Base-by-base conservation (phyloP, 2,888 invertebrate genomes). In the Ornithoptera priamus region DNA sequence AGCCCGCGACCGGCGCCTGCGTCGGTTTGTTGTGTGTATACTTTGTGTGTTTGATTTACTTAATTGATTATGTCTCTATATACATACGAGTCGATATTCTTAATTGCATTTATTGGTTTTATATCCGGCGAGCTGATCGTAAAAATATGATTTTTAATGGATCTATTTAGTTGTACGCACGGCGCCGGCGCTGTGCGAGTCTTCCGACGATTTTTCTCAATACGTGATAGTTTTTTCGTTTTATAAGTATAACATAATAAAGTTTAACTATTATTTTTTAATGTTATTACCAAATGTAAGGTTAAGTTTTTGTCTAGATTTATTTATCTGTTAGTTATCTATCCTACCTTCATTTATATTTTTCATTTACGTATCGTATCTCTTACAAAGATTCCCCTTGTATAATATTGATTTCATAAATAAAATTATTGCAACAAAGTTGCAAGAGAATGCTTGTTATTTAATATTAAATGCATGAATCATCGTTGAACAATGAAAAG, bases 51-150 rank as follows among this genome's bases (percentile, higher is more conserved):
- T 67, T 67, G 67, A 60, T 70, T 70, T 57, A 67, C 36, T 59
- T 56, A 70, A 70, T 70, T 67, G 70, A 67, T 70, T 70, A 67
- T 65, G 70, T 67, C 70, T 67, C 63, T 56, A 67, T 70, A 60
- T 60, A 46, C 12, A 46, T 15, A 46, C 46, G 2, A 15, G 10
- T 53, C 58, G 53, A 70, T 70, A 63, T 60, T 22, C 18, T 20
- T 64, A 67, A 70, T 67, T 70, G 63, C 57, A 17, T 70, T 70
- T 63, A 67, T 70, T 20, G 66, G 63, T 70, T 69, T 65, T 69
- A 57, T 69, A 30, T 46, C 57, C 42, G 18, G 36, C 58, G 36
- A 63, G 22, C 42, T 10, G 59, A 24, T 63, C 59, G 67, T 70
- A 60, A 67, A 67, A 67, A 69, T 67, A 59, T 65, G 62, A 18